These are phyloP conservation scores for Leucoraja erinaceus DNA, from an alignment of 2,113 vertebrate genomes.

Conservation along the genomic window DNA sequence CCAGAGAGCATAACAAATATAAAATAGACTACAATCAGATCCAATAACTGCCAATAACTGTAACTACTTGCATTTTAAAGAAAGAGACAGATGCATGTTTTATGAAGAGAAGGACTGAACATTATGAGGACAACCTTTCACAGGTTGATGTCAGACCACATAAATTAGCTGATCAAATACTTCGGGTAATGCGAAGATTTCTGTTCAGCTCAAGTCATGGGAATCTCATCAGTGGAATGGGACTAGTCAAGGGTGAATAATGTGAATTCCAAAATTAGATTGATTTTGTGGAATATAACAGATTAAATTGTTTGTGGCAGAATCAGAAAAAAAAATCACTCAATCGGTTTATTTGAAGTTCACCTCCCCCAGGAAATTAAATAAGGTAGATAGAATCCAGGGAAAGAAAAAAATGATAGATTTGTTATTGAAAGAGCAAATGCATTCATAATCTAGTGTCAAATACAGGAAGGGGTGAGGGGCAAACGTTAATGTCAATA, in stretches of 20 bases:
- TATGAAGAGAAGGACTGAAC: neutral
- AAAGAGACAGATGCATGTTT: neutral
- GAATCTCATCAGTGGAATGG: neutral
- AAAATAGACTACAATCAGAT: neutral
- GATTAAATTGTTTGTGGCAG: neutral
- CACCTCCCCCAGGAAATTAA: conserved; percentile 10
- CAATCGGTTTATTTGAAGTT: neutral
- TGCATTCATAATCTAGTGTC: neutral
- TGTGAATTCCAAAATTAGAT: neutral
- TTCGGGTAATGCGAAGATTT: neutral
- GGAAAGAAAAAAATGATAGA: neutral
- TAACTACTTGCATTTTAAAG: neutral
- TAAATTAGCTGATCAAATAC: neutral
- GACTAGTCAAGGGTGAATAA: neutral
- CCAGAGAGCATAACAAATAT: neutral
- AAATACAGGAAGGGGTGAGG: neutral
- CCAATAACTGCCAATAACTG: neutral
- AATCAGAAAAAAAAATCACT: neutral
- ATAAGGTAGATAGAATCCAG: neutral
- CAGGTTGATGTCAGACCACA: neutral
- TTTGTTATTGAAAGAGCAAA: neutral
- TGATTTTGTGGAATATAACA: neutral
- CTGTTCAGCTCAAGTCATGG: neutral
- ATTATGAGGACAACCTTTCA: neutral
- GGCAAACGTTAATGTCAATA: neutral